phyloP scores from a whole-genome alignment of 2,113 vertebrate genomes.

The Pungitius pungitius region DNA sequence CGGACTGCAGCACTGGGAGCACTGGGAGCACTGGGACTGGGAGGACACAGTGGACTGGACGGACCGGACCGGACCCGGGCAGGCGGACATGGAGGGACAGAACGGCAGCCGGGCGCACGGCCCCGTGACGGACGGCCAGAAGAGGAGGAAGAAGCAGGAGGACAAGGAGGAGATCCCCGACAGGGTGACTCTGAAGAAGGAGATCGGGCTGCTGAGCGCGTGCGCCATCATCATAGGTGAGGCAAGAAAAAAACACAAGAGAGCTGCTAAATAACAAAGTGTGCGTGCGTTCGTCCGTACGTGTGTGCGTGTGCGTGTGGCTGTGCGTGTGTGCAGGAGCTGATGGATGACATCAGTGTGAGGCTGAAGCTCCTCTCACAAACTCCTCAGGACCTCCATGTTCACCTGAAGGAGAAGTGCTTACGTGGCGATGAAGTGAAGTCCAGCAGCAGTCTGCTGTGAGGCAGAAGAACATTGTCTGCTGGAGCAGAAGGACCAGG shows the following conservation, averaged over 20 bases:
- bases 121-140: conserved; percentile 38
- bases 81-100: conserved; percentile 81
- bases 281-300: too few relatives aligned
- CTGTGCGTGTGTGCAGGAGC: background rate
- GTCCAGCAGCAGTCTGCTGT: conserved; percentile 36
- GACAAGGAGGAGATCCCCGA: conserved; percentile 59
- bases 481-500: conserved; percentile 48
- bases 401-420: conserved; percentile 27
- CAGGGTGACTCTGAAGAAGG: conserved; percentile 88
- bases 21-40: conserved; percentile 39
- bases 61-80: conserved; percentile 54
- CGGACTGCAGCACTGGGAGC: conserved; percentile 62
- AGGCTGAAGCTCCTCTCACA: background rate
- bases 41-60: conserved; percentile 56
- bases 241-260: conserved; percentile 33
- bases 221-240: conserved; percentile 92
- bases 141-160: conserved; percentile 31
- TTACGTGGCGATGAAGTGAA: conserved; percentile 57
- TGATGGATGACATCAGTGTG: accelerated
- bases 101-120: conserved; percentile 58
- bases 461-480: conserved; percentile 49
- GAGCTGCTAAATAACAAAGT: background rate
- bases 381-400: background rate
- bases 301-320: too few relatives aligned
- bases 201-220: conserved; percentile 88